Base-by-base conservation (phyloP, 2,113 vertebrate genomes). In the Mesocricetus auratus region DNA sequence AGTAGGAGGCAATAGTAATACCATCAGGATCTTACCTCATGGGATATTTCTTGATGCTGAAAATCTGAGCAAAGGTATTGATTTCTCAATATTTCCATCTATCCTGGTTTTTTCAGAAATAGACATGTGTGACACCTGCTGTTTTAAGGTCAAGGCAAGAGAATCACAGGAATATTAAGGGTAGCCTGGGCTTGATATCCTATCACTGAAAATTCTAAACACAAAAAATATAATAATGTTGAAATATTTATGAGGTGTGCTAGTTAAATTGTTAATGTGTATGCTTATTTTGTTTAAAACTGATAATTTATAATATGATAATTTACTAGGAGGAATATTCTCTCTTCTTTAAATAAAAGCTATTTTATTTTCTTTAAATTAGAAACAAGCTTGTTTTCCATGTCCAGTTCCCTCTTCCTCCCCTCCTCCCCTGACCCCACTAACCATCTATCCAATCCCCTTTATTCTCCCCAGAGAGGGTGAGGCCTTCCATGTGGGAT, bases 1-100 rank as follows among this genome's bases (percentile, higher is more conserved):
- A 36, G 17, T 3, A 45, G 26, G 29, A 85, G 71, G 16, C 29
- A 86, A 45, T 31, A 15, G 62, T 77, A 5, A 21, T 42, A 62
- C 74, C 15, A 42, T 50, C 42, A 17, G 24, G 2, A 21, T 81
- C 33, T 15, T 33, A 68, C 81, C 36, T 60, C 47, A 90, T 16
- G 22, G 36, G 26, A 7, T 64, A 21, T 56, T 62, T 79, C 24
- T 53, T 94, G 31, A n/a, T 3, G 0, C 19, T n/a, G 6, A 36
- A 95, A 95, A 47, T 66, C 79, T 92, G 83, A 94, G 92, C 90
- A 87, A 91, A 29, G 58, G 42, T 94, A 89, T 39, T 94, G 95
- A 97, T 96, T 97, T 96, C 78, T 97, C 87, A 97, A 90, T 36
- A 87, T 86, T 96, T 73, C 97, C 93, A 88, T 31, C 96, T 95